These are phyloP conservation scores for Chaetorhynchus papuensis DNA, from an alignment of 2,113 vertebrate species.

Conservation along the genomic window DNA sequence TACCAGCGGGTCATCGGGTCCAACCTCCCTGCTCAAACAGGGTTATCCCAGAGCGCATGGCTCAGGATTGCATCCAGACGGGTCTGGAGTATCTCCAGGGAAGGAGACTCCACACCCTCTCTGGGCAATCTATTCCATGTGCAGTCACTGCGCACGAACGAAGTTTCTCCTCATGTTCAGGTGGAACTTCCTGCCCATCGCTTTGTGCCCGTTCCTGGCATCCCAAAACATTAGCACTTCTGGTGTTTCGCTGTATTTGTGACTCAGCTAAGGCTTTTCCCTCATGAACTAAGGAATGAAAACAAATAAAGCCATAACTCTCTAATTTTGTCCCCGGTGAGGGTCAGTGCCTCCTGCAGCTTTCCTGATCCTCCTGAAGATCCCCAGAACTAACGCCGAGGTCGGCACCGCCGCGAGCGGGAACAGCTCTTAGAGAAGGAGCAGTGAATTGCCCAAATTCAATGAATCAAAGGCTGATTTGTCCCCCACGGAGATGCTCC, in stretches of 20 bases:
- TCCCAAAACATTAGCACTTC: not conserved
- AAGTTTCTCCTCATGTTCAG: not conserved
- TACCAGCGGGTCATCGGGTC: not conserved
- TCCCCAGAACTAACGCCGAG: not conserved
- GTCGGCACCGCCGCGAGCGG: not conserved
- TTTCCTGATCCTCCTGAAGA: not conserved
- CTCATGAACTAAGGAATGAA: not conserved
- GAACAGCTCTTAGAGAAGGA: rapidly evolving
- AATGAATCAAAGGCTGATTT: rapidly evolving
- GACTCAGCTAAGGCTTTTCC: too few species aligned
- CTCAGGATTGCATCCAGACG: not conserved
- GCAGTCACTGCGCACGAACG: not conserved
- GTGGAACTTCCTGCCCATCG: not conserved
- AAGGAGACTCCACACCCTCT: not conserved
- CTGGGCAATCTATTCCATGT: too few species aligned
- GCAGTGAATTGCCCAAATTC: not conserved
- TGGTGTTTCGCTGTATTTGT: not conserved
- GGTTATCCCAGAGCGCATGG: not conserved
- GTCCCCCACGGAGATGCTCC: not conserved
- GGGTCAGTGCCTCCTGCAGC: not conserved
- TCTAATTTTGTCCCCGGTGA: not conserved
- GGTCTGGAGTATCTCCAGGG: not conserved
- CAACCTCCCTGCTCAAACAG: not conserved
- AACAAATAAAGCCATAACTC: not conserved
- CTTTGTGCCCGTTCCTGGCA: not conserved